Conservation (phyloP, 2,888 invertebrate species). For the Serripes groenlandicus region DNA sequence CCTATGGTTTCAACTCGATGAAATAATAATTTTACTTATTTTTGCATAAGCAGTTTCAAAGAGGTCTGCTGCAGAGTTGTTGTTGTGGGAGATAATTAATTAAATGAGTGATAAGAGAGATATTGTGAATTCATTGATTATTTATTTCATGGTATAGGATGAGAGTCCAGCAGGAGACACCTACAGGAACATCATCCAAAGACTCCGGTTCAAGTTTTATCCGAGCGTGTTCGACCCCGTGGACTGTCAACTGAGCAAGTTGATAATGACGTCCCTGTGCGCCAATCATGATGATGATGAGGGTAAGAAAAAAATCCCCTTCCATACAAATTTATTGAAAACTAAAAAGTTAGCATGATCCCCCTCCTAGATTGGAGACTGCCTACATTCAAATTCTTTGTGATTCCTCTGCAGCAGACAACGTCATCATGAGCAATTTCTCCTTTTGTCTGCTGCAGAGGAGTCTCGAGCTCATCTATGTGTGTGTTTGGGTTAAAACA, state of each 20-base stretch:
- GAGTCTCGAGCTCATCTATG: no score
- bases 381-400: no score
- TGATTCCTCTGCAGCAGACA: no score
- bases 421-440: no score
- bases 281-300: slow-evolving; percentile 43
- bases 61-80: background rate
- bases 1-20: no score
- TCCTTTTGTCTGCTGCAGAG: no score
- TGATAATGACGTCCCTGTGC: slow-evolving; percentile 66
- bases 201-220: slow-evolving; percentile 67
- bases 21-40: no score
- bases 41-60: background rate
- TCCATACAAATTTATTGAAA: no score
- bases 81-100: background rate
- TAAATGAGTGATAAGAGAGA: background rate
- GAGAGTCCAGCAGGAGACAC: slow-evolving; percentile 11
- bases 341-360: no score
- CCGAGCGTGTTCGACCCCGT: slow-evolving; percentile 74
- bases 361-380: no score
- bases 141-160: background rate
- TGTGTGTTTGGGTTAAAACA: no score
- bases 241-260: slow-evolving; percentile 71
- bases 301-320: no score
- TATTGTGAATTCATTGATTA: background rate
- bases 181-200: slow-evolving; percentile 12